A percentile compares a stretch with the other conserved stretches of the same genome.
Evolutionary conservation across 2,797 vertebrate genomes (phyloP).

Genomic region (Myripristis jacobus): DNA sequence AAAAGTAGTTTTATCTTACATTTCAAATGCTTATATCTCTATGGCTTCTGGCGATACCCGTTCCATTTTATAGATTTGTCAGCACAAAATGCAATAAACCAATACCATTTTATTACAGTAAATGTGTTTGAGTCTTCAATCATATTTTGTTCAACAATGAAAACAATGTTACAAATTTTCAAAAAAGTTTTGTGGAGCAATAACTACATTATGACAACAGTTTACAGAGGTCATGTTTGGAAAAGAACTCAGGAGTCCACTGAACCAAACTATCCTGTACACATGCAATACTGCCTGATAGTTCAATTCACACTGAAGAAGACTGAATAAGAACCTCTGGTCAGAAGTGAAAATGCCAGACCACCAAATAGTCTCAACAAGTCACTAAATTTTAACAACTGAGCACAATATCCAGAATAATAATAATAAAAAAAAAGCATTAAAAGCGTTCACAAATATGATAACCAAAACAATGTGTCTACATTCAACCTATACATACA

Average conservation of each 20-base stretch:
- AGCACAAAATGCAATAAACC: conserved; percentile 99
- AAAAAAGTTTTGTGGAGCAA: conserved; percentile 47
- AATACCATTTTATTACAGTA: conserved; percentile 98
- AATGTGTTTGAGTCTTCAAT: conserved; percentile 80
- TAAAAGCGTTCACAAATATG: conserved; percentile 67
- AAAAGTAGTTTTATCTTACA: conserved; percentile 92
- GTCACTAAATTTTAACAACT: conserved; percentile 30
- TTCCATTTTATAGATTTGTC: conserved; percentile 99
- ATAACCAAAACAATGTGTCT: conserved; percentile 40
- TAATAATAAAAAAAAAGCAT: conserved; percentile 14
- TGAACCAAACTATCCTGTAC: conserved; percentile 39
- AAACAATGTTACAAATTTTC: conserved; percentile 55
- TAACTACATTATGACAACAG: conserved; percentile 55
- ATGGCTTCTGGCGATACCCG: conserved; percentile 94
- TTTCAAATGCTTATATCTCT: conserved; percentile 97
- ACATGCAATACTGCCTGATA: conserved; percentile 49
- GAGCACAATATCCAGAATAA: conserved; percentile 32
- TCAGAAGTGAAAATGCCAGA: conserved; percentile 40
- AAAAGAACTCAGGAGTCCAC: conserved; percentile 23
- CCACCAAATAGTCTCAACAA: conserved; percentile 17
- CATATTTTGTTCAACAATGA: conserved; percentile 40
- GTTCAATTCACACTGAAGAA: conserved; percentile 28
- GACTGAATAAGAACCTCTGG: background rate
- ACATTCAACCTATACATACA: conserved; percentile 40
- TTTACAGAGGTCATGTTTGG: conserved; percentile 5